phyloP scores from a whole-genome alignment of 2,797 vertebrate genomes.

The Mormyrops attenuatus region DNA sequence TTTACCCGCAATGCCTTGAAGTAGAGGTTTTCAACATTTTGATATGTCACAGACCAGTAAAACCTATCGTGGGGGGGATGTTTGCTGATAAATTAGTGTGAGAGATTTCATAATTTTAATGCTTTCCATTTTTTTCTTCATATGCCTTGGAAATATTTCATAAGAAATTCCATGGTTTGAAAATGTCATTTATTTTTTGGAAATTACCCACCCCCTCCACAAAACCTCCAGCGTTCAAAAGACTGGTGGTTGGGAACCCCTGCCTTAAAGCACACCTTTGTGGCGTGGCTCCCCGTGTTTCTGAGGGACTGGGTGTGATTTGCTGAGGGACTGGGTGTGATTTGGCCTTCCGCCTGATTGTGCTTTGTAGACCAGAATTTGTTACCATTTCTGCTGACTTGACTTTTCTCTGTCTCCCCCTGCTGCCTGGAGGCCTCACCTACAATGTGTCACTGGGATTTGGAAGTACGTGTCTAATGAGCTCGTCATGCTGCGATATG shows the following conservation, averaged over 20 bases:
- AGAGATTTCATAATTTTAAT: not conserved
- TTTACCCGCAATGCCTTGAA: not conserved
- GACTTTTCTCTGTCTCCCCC: slow-evolving; percentile 58
- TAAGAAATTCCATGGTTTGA: not conserved
- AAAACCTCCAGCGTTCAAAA: not conserved
- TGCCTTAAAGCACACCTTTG: not conserved
- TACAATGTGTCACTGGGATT: slow-evolving; percentile 92
- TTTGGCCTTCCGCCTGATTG: not conserved
- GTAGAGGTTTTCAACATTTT: not conserved
- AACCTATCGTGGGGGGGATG: not conserved
- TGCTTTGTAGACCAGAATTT: not conserved
- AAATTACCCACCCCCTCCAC: not conserved
- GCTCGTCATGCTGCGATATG: slow-evolving; percentile 50
- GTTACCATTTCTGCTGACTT: not conserved
- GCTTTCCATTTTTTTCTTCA: not conserved
- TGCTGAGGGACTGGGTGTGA: not conserved
- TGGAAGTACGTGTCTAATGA: slow-evolving; percentile 78
- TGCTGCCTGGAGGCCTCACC: slow-evolving; percentile 84
- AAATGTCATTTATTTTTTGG: not conserved
- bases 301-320: not conserved
- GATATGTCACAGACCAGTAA: not conserved
- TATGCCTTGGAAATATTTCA: not conserved
- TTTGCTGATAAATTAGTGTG: not conserved
- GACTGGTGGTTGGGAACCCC: not conserved
- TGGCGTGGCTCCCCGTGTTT: not conserved